phyloP scores from a whole-genome alignment of 2,888 invertebrate species.

The Diachrysia chrysitis region DNA sequence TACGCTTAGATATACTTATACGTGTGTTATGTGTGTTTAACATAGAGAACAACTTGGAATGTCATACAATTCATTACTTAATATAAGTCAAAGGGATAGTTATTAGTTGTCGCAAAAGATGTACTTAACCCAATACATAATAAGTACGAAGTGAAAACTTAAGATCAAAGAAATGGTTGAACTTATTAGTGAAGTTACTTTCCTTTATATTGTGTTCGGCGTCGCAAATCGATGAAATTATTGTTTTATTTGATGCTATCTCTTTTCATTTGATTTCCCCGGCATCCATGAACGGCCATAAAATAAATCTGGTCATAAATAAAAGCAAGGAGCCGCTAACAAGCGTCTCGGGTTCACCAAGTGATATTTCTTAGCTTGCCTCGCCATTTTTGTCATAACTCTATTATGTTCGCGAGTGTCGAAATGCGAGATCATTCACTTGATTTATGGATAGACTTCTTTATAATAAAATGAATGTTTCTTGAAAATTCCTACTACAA shows the following conservation, averaged over 20 bases:
- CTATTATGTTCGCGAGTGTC: constrained; percentile 84
- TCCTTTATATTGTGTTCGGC: constrained; percentile 33
- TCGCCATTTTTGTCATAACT: constrained; percentile 88
- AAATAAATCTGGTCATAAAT: constrained; percentile 90
- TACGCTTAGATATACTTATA: not conserved
- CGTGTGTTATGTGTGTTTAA: not conserved
- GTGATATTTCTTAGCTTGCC: constrained; percentile 84
- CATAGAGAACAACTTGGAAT: not conserved
- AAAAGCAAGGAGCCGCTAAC: constrained; percentile 87
- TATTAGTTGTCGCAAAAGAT: not conserved
- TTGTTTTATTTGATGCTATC: constrained; percentile 72
- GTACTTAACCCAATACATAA: constrained; percentile 3
- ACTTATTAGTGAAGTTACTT: constrained; percentile 35
- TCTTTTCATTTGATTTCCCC: constrained; percentile 77
- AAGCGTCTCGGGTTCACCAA: constrained; percentile 88
- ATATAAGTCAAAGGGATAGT: not conserved
- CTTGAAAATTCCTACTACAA: not conserved
- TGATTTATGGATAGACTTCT: constrained; percentile 73
- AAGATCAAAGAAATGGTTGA: constrained; percentile 49
- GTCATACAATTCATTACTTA: not conserved
- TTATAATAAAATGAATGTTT: constrained; percentile 19
- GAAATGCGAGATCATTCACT: constrained; percentile 82
- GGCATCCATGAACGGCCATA: constrained; percentile 82
- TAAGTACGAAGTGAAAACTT: constrained; percentile 35
- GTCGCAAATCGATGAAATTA: constrained; percentile 68